Evolutionary conservation across 2,113 vertebrate species (phyloP).

Genomic region (Hippocampus comes): DNA sequence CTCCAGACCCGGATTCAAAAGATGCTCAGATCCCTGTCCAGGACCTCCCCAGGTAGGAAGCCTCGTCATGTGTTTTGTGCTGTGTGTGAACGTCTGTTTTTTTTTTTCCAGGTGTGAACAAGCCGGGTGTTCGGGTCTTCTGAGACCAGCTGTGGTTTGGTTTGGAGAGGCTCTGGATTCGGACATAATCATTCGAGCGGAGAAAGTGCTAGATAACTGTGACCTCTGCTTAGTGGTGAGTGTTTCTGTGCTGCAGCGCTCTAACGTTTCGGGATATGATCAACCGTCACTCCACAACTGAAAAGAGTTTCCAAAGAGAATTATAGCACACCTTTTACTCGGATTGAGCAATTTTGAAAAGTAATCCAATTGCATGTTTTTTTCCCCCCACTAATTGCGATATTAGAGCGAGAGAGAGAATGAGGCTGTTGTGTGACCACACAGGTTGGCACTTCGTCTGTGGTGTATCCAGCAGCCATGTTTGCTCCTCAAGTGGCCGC

Average conservation of each 20-base stretch:
- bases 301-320: too few relatives aligned
- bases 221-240: constrained; percentile 91
- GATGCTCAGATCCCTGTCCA: constrained; percentile 82
- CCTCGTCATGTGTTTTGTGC: background rate
- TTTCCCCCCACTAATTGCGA: too few relatives aligned
- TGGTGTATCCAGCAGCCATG: constrained; percentile 90
- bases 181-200: constrained; percentile 74
- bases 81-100: constrained; percentile 13
- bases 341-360: too few relatives aligned
- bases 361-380: too few relatives aligned
- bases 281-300: too few relatives aligned
- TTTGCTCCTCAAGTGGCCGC: constrained; percentile 91
- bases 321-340: too few relatives aligned
- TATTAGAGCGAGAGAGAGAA: too few relatives aligned
- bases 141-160: constrained; percentile 94
- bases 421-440: too few relatives aligned
- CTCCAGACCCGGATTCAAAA: constrained; percentile 78
- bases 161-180: constrained; percentile 92
- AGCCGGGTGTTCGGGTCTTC: constrained; percentile 77
- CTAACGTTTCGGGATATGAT: too few relatives aligned
- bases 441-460: constrained; percentile 86
- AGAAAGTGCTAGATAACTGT: constrained; percentile 83
- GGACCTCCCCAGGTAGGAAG: constrained; percentile 82
- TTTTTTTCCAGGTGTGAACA: constrained; percentile 81
- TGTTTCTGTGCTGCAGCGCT: background rate